Base-by-base conservation (phyloP, 1,140 invertebrate genomes). In the Eriosoma lanigerum region DNA sequence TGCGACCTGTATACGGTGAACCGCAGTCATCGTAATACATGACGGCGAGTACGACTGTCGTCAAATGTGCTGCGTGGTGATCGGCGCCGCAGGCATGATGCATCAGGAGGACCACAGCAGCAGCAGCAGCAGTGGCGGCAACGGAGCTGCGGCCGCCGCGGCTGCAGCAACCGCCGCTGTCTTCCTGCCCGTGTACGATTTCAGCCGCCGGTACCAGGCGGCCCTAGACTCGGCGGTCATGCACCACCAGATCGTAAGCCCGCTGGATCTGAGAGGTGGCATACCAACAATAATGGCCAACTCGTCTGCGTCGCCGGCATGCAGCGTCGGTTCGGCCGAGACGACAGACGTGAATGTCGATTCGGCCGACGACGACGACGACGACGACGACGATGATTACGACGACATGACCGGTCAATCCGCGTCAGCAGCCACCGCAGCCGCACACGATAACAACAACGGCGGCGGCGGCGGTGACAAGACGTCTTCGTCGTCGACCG, bases 271-370 rank as follows among this genome's bases (percentile, higher is more conserved):
- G 64, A 81, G 83, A 10, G 68, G 81, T 66, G 66, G 50, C 50
- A 56, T 81, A 60, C 66, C 80, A 52, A 66, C 50, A 38, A 72
- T 48, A 54, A 70, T 78, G 46, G 56, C 44, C 81, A 52, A 19
- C 44, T 24, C 58, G 44, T 82, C 73, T 9, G 72, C 50, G 24
- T 81, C 75, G 15, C 32, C 68, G 46, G 38, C 72, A n/a, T 64
- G 72, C 82, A 80, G 81, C 80, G 56, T 73, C 48, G 80, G 81
- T n/a, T 80, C 81, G 3, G 82, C 82, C 62, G 83, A 83, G 21
- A 82, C 82, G 19, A 76, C 82, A 8, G 84, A 85, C 73, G 83
- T 85, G 50, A 85, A 85, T 82, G 84, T 85, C 32, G 84, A 85
- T 44, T 84, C 84, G 29, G 83, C 83, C 76, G 84, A 85, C 58